Evolutionary conservation across 2,113 vertebrate species (phyloP).

Genomic region (Oreotrochilus melanogaster): DNA sequence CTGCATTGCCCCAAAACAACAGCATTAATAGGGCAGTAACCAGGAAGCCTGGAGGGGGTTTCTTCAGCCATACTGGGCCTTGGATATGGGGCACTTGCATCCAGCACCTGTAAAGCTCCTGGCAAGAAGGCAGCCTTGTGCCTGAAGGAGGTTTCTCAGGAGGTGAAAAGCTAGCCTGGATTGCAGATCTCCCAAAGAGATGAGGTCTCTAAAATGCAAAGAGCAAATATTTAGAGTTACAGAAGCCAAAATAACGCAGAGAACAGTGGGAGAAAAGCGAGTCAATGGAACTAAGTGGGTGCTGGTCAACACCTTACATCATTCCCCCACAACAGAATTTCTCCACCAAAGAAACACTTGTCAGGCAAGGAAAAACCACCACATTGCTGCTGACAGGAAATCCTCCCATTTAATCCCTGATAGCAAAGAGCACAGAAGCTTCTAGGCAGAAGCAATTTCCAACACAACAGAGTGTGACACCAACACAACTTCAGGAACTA

Average conservation of each 20-base stretch:
- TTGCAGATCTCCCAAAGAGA: background rate
- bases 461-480: background rate
- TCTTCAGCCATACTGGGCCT: background rate
- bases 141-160: background rate
- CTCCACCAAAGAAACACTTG: background rate
- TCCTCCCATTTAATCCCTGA: background rate
- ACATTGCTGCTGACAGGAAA: background rate
- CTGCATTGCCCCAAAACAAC: background rate
- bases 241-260: background rate
- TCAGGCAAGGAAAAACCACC: background rate
- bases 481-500: background rate
- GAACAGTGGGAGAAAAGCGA: background rate
- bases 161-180: background rate
- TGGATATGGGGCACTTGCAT: background rate
- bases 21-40: background rate
- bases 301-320: background rate
- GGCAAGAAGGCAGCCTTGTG: background rate
- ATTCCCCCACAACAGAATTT: background rate
- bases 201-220: background rate
- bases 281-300: background rate
- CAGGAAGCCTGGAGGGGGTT: accelerated
- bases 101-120: background rate
- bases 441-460: background rate
- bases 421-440: background rate
- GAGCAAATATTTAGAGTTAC: background rate